Percentiles rank a stretch among this genome's conserved stretches.
Conservation (phyloP, 2,797 vertebrate species). For the Dendrocincla fuliginosa region DNA sequence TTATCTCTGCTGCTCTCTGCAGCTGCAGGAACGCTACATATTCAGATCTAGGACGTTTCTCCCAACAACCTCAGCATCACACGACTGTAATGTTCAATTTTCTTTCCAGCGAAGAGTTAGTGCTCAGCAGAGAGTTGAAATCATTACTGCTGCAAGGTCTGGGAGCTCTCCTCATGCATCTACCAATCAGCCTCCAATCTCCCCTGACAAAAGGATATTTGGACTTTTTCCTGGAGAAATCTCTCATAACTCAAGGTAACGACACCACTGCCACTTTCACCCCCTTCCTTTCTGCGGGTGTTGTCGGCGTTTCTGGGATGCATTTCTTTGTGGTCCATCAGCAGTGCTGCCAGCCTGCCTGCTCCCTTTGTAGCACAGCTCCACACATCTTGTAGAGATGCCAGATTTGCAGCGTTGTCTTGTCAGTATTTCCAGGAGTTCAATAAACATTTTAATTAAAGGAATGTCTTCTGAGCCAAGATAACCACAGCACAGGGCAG, state of each 20-base stretch:
- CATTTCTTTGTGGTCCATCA: conserved; percentile 55
- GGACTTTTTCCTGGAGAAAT: conserved; percentile 58
- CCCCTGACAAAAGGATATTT: conserved; percentile 65
- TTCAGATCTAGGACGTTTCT: conserved; percentile 45
- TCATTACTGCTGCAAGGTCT: conserved; percentile 53
- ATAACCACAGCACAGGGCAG: not conserved
- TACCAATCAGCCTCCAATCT: conserved; percentile 64
- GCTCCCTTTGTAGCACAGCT: not conserved
- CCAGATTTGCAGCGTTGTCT: conserved; percentile 38
- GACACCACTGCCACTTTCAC: not conserved
- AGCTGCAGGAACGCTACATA: not conserved
- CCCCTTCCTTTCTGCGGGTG: conserved; percentile 8
- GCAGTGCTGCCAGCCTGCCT: not conserved
- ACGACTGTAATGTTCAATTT: conserved; percentile 59
- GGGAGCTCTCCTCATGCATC: conserved; percentile 58
- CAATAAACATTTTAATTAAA: conserved; percentile 68
- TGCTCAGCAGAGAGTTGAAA: conserved; percentile 68
- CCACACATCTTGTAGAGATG: conserved; percentile 41
- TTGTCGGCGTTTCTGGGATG: conserved; percentile 25
- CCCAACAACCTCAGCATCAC: conserved; percentile 29
- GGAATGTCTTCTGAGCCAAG: conserved; percentile 5
- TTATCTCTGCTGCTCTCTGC: conserved; percentile 21
- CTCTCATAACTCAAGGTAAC: conserved; percentile 70
- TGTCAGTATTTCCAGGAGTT: conserved; percentile 44
- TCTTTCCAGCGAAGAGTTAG: conserved; percentile 66